Evolutionary conservation across 2,113 vertebrate genomes (phyloP).

Genomic region (Pangasianodon gigas): DNA sequence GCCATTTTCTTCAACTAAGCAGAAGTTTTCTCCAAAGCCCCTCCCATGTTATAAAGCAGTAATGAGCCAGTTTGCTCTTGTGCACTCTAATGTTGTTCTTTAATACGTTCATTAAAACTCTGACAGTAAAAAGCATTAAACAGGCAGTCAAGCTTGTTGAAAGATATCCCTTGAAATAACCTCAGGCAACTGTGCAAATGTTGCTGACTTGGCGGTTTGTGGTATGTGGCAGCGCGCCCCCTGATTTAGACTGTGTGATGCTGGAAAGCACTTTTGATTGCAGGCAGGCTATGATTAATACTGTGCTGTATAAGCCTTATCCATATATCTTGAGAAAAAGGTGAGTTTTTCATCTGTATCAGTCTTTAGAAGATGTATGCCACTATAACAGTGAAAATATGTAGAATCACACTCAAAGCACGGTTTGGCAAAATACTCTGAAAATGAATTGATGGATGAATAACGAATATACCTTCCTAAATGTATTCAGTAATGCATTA

Average conservation of each 20-base stretch:
- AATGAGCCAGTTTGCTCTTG: slow-evolving; percentile 30
- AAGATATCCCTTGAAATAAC: slow-evolving; percentile 37
- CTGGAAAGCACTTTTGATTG: slow-evolving; percentile 38
- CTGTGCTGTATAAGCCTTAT: slow-evolving; percentile 32
- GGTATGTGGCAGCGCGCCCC: slow-evolving; percentile 9
- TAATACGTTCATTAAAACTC: slow-evolving; percentile 35
- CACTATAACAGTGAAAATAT: slow-evolving; percentile 9
- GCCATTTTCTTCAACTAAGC: background rate
- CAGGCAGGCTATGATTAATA: slow-evolving; percentile 45
- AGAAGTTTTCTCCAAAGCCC: slow-evolving; percentile 1
- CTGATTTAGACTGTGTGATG: slow-evolving; percentile 35
- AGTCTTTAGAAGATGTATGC: slow-evolving; percentile 1
- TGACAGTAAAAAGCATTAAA: slow-evolving; percentile 35
- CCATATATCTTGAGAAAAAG: slow-evolving; percentile 9
- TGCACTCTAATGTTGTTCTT: slow-evolving; percentile 24
- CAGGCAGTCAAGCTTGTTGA: slow-evolving; percentile 30
- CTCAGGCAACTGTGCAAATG: slow-evolving; percentile 3
- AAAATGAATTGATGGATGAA: background rate
- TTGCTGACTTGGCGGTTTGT: slow-evolving; percentile 34
- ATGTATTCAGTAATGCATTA: background rate
- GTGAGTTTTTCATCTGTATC: slow-evolving; percentile 14
- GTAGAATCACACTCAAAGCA: background rate
- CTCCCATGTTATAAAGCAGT: background rate
- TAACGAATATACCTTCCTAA: background rate
- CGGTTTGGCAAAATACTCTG: background rate